Base-by-base conservation (phyloP, 1,140 invertebrate genomes). In the Pteromalus puparum region DNA sequence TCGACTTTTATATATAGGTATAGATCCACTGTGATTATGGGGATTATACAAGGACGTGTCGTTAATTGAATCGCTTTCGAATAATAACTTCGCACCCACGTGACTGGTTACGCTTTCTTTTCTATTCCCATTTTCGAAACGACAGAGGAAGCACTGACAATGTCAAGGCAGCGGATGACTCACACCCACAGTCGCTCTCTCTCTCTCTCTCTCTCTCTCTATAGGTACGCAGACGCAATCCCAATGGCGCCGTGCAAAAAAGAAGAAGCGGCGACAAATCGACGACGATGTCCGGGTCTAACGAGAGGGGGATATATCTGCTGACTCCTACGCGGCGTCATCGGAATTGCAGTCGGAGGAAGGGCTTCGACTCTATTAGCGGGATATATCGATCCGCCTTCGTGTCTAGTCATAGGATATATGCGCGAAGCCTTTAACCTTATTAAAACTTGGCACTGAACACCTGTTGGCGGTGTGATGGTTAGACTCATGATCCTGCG, bases 361-460 rank as follows among this genome's bases (percentile, higher is more conserved):
- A 53, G 48, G 48, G 48, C 48, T 53, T 21, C 48, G 13, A 21
- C 48, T 53, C 18, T 53, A 53, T 53, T 53, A 53, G 18, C 18
- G 53, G 53, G 18, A 61, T 61, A 61, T 61, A 61, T 61, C 53
- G 53, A 61, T 61, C 48, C 12, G 3, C 13, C 48, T 18, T n/a
- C 18, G 53, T 61, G 53, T 61, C 53, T 61, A 61, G 53, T 61
- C 53, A 61, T n/a, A 21, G 53, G 18, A 61, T n/a, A n/a, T 61
- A n/a, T n/a, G 18, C 53, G 18, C 53, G 18, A 61, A 21, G 21
- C 15, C 53, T 61, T 61, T 61, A 61, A 61, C 53, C 53, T 61
- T 61, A 61, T 61, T 61, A 61, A 61, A 61, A 61, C 53, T 61
- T 61, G 53, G 18, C 53, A 61, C n/a, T 61, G 53, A 61, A n/a